These are phyloP conservation scores for Cosmorhoe ocellata DNA, from an alignment of 2,888 invertebrate species.

Conservation along the genomic window DNA sequence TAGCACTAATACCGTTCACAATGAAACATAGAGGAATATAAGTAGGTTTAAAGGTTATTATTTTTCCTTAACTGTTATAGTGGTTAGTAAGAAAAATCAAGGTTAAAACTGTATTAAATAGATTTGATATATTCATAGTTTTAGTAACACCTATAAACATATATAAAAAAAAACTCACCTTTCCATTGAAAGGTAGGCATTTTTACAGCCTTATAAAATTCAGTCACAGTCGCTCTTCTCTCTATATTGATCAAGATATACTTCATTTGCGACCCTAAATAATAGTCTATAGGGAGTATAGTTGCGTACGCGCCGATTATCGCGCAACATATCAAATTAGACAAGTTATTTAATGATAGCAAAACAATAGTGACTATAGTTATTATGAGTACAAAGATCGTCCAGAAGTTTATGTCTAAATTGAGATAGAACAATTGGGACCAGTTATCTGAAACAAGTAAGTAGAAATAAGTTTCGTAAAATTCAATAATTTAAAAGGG, in stretches of 20 bases:
- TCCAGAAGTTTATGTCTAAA: constrained; percentile 84
- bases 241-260: constrained; percentile 86
- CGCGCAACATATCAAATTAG: constrained; percentile 84
- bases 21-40: too few relatives aligned
- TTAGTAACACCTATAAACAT: too few relatives aligned
- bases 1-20: too few relatives aligned
- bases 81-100: too few relatives aligned
- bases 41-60: too few relatives aligned
- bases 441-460: constrained; percentile 14
- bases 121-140: too few relatives aligned
- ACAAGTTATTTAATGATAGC: constrained; percentile 72
- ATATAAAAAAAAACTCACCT: constrained; percentile 78
- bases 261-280: constrained; percentile 84
- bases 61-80: too few relatives aligned
- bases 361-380: constrained; percentile 74
- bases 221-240: constrained; percentile 82
- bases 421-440: constrained; percentile 55
- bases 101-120: too few relatives aligned
- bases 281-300: constrained; percentile 84
- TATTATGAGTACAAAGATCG: constrained; percentile 78
- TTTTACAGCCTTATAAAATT: constrained; percentile 83
- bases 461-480: not conserved
- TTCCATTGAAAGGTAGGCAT: constrained; percentile 82
- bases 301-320: constrained; percentile 85
- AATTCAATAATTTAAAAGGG: too few relatives aligned